Conservation (phyloP, 2,113 vertebrate genomes). For the Dissostichus mawsoni region DNA sequence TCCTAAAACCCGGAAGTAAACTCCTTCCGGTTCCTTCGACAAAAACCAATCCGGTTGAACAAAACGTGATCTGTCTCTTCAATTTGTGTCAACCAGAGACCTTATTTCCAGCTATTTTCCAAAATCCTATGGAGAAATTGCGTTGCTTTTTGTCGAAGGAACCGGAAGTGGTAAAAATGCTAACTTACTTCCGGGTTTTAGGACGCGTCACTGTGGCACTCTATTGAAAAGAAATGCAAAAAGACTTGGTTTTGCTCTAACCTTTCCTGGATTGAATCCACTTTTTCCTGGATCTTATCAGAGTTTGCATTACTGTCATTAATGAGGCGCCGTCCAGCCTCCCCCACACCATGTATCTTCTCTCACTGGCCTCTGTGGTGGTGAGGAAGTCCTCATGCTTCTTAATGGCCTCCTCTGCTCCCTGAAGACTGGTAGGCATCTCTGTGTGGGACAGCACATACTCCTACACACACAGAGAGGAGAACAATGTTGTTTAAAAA, state of each 20-base stretch:
- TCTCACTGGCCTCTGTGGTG: slow-evolving; percentile 94
- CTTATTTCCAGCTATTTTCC: too few relatives aligned
- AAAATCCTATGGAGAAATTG: too few relatives aligned
- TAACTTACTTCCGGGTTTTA: too few relatives aligned
- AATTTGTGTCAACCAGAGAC: too few relatives aligned
- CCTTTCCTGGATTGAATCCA: slow-evolving; percentile 93
- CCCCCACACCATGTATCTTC: slow-evolving; percentile 89
- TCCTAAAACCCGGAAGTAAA: too few relatives aligned
- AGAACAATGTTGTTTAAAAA: slow-evolving; percentile 15
- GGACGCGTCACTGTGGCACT: too few relatives aligned
- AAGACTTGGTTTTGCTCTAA: slow-evolving; percentile 47
- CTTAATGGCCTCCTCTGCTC: slow-evolving; percentile 91
- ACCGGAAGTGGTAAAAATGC: too few relatives aligned
- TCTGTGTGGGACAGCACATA: slow-evolving; percentile 93
- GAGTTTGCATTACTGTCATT: slow-evolving; percentile 87
- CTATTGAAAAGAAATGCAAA: background rate
- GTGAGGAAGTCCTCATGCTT: slow-evolving; percentile 95
- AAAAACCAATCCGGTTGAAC: too few relatives aligned
- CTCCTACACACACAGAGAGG: slow-evolving; percentile 83
- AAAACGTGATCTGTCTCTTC: too few relatives aligned
- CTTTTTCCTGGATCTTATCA: slow-evolving; percentile 93
- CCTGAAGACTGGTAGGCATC: slow-evolving; percentile 91
- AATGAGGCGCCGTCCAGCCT: slow-evolving; percentile 90
- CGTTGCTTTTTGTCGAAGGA: too few relatives aligned
- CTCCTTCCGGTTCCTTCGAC: too few relatives aligned